Evolutionary conservation across 2,888 invertebrate species (phyloP).

Genomic region (Gymnoscelis rufifasciata): DNA sequence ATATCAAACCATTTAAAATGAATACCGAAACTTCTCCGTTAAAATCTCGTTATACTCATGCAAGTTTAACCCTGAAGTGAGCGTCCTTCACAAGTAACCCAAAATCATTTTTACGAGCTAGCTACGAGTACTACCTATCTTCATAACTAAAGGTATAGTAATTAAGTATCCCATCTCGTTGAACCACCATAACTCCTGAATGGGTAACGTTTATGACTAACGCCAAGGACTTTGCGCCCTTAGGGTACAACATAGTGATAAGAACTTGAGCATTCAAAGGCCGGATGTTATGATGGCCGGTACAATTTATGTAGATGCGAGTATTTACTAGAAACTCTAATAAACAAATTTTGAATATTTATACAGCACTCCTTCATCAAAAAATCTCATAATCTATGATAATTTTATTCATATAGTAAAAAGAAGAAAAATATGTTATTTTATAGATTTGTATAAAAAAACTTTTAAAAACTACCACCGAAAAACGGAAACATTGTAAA

Average conservation of each 20-base stretch:
- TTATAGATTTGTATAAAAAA: no score
- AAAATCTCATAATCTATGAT: no score
- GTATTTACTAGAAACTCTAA: background rate
- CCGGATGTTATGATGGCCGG: slow-evolving; percentile 4
- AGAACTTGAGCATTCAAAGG: background rate
- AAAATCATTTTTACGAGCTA: slow-evolving; percentile 13
- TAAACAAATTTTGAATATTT: no score
- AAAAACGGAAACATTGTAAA: no score
- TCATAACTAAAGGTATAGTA: slow-evolving; percentile 19
- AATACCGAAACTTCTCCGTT: no score
- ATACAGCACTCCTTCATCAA: no score
- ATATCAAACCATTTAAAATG: no score
- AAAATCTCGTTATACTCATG: no score
- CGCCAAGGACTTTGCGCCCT: slow-evolving; percentile 16
- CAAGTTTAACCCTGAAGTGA: no score
- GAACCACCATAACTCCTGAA: slow-evolving; percentile 25
- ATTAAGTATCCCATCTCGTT: slow-evolving; percentile 24
- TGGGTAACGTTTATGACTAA: slow-evolving; percentile 28
- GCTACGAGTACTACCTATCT: slow-evolving; percentile 8
- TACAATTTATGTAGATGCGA: background rate
- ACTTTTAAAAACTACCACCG: no score
- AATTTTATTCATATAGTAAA: no score
- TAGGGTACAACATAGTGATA: slow-evolving; percentile 13
- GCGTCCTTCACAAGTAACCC: slow-evolving; percentile 1
- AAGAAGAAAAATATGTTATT: no score